Evolutionary conservation across 2,113 vertebrate species (phyloP).

Genomic region (Dicentrarchus labrax): DNA sequence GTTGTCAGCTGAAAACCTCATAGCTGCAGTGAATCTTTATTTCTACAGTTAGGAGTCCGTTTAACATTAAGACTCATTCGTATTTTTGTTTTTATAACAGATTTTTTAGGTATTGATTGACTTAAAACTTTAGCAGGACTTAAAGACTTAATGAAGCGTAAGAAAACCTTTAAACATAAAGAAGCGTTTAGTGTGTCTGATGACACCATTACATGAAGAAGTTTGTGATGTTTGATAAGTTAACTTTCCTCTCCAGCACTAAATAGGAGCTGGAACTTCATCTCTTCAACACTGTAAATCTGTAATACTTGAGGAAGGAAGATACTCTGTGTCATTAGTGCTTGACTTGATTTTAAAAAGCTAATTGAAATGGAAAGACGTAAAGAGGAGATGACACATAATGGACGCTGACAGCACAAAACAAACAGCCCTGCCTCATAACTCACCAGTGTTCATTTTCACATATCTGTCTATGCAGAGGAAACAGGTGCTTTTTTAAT

Average conservation of each 20-base stretch:
- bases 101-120: background rate
- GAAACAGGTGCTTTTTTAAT: constrained; percentile 5
- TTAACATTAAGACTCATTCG: too few relatives aligned
- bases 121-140: background rate
- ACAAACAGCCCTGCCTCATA: background rate
- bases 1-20: too few relatives aligned
- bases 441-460: background rate
- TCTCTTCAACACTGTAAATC: background rate
- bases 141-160: background rate
- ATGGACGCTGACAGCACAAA: constrained; percentile 7
- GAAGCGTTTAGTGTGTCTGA: background rate
- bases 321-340: background rate
- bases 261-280: background rate
- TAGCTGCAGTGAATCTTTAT: too few relatives aligned
- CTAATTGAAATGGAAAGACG: background rate
- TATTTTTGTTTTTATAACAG: background rate
- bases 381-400: background rate
- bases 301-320: background rate
- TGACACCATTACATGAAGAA: background rate
- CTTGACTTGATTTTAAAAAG: constrained; percentile 1
- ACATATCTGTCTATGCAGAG: background rate
- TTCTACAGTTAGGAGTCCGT: too few relatives aligned
- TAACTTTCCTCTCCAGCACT: background rate
- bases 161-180: background rate
- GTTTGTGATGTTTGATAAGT: background rate